These are phyloP conservation scores for Oreamnos americanus DNA, from an alignment of 2,113 vertebrate species.

Conservation along the genomic window DNA sequence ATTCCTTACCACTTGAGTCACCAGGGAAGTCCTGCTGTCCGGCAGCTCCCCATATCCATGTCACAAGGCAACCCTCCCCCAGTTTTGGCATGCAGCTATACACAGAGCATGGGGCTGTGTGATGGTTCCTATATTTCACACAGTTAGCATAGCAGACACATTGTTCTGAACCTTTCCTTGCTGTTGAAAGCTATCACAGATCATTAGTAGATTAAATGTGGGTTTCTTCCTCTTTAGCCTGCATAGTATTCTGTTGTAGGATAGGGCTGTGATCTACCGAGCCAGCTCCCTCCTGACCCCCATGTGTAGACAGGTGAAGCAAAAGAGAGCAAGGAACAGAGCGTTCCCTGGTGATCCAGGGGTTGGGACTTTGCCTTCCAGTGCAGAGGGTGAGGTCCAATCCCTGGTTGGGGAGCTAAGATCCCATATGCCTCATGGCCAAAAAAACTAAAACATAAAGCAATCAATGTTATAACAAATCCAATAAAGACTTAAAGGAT, in stretches of 20 bases:
- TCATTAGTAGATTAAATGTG: not conserved
- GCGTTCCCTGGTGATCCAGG: not conserved
- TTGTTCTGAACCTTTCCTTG: not conserved
- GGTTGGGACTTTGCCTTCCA: not conserved
- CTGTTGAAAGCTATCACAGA: not conserved
- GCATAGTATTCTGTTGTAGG: not conserved
- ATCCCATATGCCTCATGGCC: not conserved
- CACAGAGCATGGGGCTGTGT: fast-evolving
- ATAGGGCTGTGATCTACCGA: not conserved
- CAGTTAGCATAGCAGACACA: fast-evolving
- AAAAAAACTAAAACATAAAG: not conserved
- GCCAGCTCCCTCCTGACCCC: not conserved
- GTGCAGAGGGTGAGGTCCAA: not conserved
- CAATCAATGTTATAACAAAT: not conserved
- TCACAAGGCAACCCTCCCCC: not conserved
- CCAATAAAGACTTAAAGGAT: not conserved
- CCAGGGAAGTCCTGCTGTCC: not conserved
- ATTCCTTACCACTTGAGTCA: not conserved
- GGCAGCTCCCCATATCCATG: not conserved
- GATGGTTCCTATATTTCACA: fast-evolving
- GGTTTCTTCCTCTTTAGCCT: not conserved
- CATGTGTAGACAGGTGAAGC: fast-evolving
- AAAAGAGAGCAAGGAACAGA: not conserved
- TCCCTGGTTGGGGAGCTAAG: not conserved
- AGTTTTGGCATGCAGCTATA: not conserved